phyloP scores from a whole-genome alignment of 2,113 vertebrate genomes.

The Oncorhynchus keta region DNA sequence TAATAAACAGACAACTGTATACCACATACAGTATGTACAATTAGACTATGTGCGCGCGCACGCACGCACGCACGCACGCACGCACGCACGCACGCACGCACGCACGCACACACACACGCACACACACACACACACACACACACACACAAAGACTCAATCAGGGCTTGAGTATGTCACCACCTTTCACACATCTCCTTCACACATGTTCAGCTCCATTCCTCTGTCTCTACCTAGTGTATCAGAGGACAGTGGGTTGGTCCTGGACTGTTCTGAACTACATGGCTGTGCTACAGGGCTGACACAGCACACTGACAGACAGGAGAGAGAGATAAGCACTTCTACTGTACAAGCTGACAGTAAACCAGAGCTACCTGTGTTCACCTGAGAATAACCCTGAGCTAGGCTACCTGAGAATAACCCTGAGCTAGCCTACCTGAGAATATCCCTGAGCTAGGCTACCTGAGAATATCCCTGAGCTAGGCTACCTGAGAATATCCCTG shows the following conservation, averaged over 20 bases:
- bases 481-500: no score
- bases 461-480: no score
- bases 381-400: neutral
- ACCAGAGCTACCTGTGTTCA: neutral
- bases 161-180: neutral
- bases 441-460: no score
- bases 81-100: neutral
- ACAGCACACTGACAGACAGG: no score
- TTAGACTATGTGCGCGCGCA: neutral
- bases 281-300: no score
- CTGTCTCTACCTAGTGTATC: neutral
- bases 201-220: neutral
- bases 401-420: no score
- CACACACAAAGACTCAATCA: neutral
- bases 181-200: constrained; percentile 6
- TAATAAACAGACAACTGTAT: neutral
- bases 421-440: no score
- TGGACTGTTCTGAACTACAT: no score
- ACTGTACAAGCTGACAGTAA: neutral
- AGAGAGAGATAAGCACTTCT: no score
- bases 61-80: neutral
- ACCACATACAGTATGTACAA: neutral
- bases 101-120: neutral
- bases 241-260: no score
- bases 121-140: neutral